Conservation (phyloP, 2,888 invertebrate genomes). For the Laothoe populi region DNA sequence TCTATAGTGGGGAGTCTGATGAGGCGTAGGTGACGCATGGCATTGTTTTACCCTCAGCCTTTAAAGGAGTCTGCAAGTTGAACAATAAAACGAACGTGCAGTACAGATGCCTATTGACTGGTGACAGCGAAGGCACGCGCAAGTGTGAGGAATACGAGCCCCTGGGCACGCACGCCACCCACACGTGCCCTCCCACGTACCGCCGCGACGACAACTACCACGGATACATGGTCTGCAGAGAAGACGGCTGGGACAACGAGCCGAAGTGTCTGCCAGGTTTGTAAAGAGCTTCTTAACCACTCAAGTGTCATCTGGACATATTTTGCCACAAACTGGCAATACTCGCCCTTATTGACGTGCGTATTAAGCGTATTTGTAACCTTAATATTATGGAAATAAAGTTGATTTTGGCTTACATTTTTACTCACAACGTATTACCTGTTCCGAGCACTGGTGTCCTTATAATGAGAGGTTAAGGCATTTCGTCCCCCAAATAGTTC, state of each 20-base stretch:
- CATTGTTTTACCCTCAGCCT: too few species aligned
- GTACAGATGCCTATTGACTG: conserved; percentile 50
- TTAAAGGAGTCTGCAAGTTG: conserved; percentile 56
- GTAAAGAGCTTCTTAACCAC: conserved; percentile 30
- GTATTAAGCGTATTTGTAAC: too few species aligned
- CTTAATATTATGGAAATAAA: too few species aligned
- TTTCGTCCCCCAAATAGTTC: too few species aligned
- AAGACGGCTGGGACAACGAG: conserved; percentile 56
- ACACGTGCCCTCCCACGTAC: conserved; percentile 59
- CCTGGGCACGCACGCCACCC: conserved; percentile 49
- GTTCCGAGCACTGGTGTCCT: too few species aligned
- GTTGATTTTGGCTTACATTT: not conserved
- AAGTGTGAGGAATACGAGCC: conserved; percentile 53
- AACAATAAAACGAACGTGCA: conserved; percentile 49
- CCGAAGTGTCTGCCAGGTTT: conserved; percentile 62
- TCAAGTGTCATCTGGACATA: too few species aligned
- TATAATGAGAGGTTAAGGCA: too few species aligned
- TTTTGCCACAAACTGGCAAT: too few species aligned
- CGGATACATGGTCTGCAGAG: conserved; percentile 54
- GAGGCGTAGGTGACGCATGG: too few species aligned
- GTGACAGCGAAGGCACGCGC: conserved; percentile 42
- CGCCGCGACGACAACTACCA: conserved; percentile 37
- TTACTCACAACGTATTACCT: too few species aligned
- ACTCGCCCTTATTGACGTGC: too few species aligned
- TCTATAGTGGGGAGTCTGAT: too few species aligned